Evolutionary conservation across 2,888 invertebrate genomes (phyloP).

Genomic region (Stratiomys singularior): DNA sequence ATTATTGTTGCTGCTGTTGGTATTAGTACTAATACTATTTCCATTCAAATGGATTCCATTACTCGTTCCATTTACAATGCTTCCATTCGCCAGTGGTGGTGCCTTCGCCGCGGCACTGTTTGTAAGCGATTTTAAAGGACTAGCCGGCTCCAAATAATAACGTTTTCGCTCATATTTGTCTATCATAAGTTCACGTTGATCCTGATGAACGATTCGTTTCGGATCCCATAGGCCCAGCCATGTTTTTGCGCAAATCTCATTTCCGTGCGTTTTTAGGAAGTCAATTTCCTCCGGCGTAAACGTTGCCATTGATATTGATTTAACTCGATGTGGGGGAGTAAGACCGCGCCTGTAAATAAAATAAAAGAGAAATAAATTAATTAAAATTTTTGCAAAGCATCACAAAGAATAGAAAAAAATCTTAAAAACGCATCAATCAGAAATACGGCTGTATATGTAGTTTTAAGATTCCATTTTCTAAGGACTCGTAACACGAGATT

Average conservation of each 20-base stretch:
- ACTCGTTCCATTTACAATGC: slow-evolving; percentile 38
- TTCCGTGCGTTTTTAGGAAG: slow-evolving; percentile 87
- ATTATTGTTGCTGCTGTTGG: background rate
- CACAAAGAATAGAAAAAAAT: too few species aligned
- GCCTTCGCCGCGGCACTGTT: slow-evolving; percentile 61
- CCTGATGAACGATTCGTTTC: slow-evolving; percentile 86
- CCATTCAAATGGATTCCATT: slow-evolving; percentile 44
- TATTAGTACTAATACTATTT: slow-evolving; percentile 11
- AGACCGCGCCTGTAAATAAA: slow-evolving; percentile 81
- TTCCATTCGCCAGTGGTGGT: slow-evolving; percentile 51
- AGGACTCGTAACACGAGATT: too few species aligned
- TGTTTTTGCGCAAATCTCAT: slow-evolving; percentile 91
- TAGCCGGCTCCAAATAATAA: slow-evolving; percentile 65
- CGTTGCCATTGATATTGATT: slow-evolving; percentile 98
- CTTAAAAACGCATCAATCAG: too few species aligned
- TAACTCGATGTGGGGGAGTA: slow-evolving; percentile 97
- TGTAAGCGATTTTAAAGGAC: slow-evolving; percentile 65
- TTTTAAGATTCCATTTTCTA: too few species aligned
- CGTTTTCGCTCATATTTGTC: slow-evolving; percentile 95
- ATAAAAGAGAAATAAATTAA: too few species aligned
- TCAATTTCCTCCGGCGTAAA: slow-evolving; percentile 96
- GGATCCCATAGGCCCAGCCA: slow-evolving; percentile 93
- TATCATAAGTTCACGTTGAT: slow-evolving; percentile 91
- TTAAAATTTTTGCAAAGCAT: too few species aligned
- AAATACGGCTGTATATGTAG: too few species aligned